These are phyloP conservation scores for Oreochromis niloticus DNA, from an alignment of 2,113 vertebrate species.

Conservation along the genomic window DNA sequence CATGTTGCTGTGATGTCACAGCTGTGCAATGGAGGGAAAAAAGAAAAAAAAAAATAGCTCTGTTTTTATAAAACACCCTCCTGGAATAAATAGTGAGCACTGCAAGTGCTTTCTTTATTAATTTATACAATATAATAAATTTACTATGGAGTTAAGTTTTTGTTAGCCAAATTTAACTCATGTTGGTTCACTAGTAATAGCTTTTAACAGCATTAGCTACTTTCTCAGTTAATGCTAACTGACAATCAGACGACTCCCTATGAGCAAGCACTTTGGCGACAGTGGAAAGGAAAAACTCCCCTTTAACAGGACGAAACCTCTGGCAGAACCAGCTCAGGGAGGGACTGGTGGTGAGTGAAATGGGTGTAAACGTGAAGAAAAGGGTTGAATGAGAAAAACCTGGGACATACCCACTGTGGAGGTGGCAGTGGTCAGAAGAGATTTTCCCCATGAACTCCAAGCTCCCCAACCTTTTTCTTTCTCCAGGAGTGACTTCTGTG, in stretches of 20 bases:
- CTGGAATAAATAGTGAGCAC: not conserved
- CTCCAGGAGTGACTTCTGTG: constrained; percentile 38
- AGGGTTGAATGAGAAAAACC: not conserved
- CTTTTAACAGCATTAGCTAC: not conserved
- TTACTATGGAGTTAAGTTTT: not conserved
- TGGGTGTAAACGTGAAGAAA: not conserved
- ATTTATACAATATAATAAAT: not conserved
- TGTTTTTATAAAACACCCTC: not conserved
- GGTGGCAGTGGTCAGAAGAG: constrained; percentile 86
- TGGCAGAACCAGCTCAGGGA: not conserved
- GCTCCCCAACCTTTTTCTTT: constrained; percentile 69
- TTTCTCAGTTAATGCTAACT: not conserved
- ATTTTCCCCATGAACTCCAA: constrained; percentile 95
- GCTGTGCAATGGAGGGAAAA: not conserved
- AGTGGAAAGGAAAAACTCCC: not conserved
- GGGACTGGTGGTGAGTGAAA: not conserved
- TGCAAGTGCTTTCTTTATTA: not conserved
- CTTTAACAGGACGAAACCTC: not conserved
- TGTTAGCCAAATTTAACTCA: not conserved
- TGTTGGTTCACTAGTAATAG: not conserved
- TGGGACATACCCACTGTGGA: constrained; percentile 82
- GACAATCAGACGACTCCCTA: not conserved
- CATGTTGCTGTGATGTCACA: not conserved
- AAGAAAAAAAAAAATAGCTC: not conserved
- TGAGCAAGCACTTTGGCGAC: not conserved